Evolutionary conservation across 2,888 invertebrate species (phyloP), one percentile per base, ranked within the genome.

Genomic region (Argyra leucocephala): DNA sequence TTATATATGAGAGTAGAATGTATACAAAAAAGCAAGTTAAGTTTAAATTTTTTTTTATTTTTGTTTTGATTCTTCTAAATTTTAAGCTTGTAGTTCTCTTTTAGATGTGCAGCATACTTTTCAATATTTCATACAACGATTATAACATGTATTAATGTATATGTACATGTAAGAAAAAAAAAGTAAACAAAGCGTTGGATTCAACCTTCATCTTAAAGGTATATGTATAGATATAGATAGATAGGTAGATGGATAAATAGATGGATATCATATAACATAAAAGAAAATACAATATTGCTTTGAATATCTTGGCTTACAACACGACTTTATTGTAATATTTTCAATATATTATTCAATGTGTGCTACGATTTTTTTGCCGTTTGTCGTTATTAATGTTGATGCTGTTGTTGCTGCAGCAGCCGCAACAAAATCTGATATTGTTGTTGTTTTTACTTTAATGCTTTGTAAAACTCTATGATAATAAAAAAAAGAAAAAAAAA

Each of bases 131-230:
- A n/a, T n/a, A n/a, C n/a, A n/a, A n/a, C n/a, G n/a, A n/a, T n/a
- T n/a, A n/a, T n/a, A n/a, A n/a, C n/a, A n/a, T n/a, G n/a, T n/a
- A n/a, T 31, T 31, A 2, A 31, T 31, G 12, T 31, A 31, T 37
- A 3, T 15, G 37, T 48, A 48, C 6, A 48, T 15, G n/a, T n/a
- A n/a, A n/a, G n/a, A n/a, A n/a, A n/a, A n/a, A n/a, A 48, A 48
- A 48, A 48, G n/a, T 48, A 48, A 48, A 48, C 48, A 48, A 48
- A 48, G 48, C 12, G 48, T 48, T 48, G 48, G 48, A 48, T 18
- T 48, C 48, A 48, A 48, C 48, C 48, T 48, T 48, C 48, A 48
- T 48, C 48, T 48, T 48, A 48, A 48, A 5, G 18, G 18, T n/a
- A 48, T 48, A 48, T 48, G 9, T 48, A 48, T 48, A 12, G n/a